Percentiles rank a stretch among this genome's conserved stretches.
These are phyloP conservation scores for Liodrosophila aerea DNA, from an alignment of 2,888 invertebrate genomes.

Conservation along the genomic window DNA sequence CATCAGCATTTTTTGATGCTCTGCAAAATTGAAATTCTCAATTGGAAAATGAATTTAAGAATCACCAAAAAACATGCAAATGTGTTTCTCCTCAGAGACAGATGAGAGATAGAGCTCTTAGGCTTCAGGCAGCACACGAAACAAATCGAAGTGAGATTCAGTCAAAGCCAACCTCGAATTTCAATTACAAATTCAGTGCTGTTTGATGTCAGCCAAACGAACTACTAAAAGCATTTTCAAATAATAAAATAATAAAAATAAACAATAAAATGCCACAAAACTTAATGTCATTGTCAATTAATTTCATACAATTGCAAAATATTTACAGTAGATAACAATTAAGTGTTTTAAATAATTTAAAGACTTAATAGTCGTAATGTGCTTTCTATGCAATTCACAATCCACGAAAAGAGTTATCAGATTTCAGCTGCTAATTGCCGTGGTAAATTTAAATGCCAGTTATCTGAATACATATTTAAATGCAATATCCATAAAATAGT, in stretches of 20 bases:
- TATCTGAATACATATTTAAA: neutral
- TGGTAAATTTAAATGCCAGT: neutral
- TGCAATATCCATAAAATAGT: constrained; percentile 5
- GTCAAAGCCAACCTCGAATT: neutral
- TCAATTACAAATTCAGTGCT: constrained; percentile 3
- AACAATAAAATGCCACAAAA: neutral
- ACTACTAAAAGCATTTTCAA: neutral
- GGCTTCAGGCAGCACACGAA: neutral
- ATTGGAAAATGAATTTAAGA: constrained; percentile 18
- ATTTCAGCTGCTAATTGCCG: too few relatives aligned
- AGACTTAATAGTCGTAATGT: too few relatives aligned
- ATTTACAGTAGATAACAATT: too few relatives aligned
- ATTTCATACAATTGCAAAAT: neutral
- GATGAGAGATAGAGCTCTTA: too few relatives aligned
- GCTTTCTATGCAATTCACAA: too few relatives aligned
- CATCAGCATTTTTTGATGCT: constrained; percentile 27
- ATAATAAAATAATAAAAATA: neutral
- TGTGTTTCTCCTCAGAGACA: constrained; percentile 2
- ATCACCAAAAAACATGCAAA: constrained; percentile 1
- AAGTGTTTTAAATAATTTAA: too few relatives aligned
- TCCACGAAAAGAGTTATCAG: too few relatives aligned
- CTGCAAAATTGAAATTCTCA: constrained; percentile 24
- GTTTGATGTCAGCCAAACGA: neutral
- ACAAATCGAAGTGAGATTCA: neutral
- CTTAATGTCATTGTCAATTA: neutral